Evolutionary conservation across 1,140 invertebrate genomes (phyloP).

Genomic region (Cotesia vestalis): DNA sequence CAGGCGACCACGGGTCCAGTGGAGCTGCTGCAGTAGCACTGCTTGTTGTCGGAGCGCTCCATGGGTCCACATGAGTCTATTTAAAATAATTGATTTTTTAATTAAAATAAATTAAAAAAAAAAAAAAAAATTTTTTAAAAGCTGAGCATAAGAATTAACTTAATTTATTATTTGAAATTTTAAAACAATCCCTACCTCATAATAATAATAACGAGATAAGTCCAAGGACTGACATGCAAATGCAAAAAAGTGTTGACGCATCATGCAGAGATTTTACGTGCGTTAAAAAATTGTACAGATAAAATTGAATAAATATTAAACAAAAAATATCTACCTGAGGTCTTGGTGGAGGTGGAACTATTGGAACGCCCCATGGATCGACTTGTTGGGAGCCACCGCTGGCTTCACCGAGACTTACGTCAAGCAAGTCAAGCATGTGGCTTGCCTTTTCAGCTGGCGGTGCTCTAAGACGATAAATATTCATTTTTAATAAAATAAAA

Average conservation of each 20-base stretch:
- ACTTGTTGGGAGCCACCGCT: slow-evolving; percentile 58
- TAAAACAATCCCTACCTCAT: slow-evolving; percentile 47
- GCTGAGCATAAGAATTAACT: neutral
- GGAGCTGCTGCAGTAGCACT: slow-evolving; percentile 57
- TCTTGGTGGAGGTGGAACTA: slow-evolving; percentile 63
- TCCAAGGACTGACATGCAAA: slow-evolving; percentile 58
- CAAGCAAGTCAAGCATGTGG: slow-evolving; percentile 83
- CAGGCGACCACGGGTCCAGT: slow-evolving; percentile 71
- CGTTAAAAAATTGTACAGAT: slow-evolving; percentile 30
- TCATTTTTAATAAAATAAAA: slow-evolving; percentile 6
- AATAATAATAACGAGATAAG: slow-evolving; percentile 52
- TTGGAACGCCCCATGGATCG: slow-evolving; percentile 79
- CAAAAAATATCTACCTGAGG: slow-evolving; percentile 60
- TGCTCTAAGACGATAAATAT: slow-evolving; percentile 45
- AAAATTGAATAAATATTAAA: slow-evolving; percentile 31
- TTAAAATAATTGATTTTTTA: slow-evolving; percentile 25
- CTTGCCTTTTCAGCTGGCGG: slow-evolving; percentile 69
- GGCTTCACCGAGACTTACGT: slow-evolving; percentile 77
- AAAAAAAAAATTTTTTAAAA: neutral
- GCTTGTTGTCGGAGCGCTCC: slow-evolving; percentile 62
- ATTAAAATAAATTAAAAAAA: neutral
- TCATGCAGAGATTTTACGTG: slow-evolving; percentile 49
- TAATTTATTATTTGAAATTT: neutral
- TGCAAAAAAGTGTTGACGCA: slow-evolving; percentile 48
- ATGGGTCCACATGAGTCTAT: slow-evolving; percentile 67